These are phyloP conservation scores for Pocillopora damicornis DNA, from an alignment of 64 coral and sea anemone genomes.

Conservation along the genomic window DNA sequence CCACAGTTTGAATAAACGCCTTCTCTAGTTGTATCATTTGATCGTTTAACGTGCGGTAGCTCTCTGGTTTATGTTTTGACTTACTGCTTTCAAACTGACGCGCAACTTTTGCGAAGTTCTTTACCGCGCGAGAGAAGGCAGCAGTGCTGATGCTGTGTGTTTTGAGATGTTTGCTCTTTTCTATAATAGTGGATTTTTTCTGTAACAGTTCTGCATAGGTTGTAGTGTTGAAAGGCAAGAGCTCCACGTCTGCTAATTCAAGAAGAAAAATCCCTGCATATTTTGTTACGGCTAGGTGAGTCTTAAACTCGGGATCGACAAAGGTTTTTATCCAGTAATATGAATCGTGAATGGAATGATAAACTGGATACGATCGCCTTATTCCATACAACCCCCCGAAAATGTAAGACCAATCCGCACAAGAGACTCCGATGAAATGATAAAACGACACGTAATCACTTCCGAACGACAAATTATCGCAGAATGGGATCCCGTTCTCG, in stretches of 20 bases:
- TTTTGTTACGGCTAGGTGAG: conserved; percentile 52
- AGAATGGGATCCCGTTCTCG: neutral
- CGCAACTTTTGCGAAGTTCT: conserved; percentile 27
- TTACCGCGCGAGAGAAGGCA: conserved; percentile 24
- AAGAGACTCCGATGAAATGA: conserved; percentile 56
- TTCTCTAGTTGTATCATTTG: conserved; percentile 63
- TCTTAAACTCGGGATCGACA: conserved; percentile 67
- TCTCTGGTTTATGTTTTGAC: neutral
- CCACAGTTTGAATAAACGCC: conserved; percentile 52
- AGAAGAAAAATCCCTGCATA: conserved; percentile 35
- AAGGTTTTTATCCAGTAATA: conserved; percentile 74
- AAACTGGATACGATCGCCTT: conserved; percentile 75
- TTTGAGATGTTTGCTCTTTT: conserved; percentile 15
- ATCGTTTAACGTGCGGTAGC: conserved; percentile 48
- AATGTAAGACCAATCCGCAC: conserved; percentile 70
- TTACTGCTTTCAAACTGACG: conserved; percentile 30
- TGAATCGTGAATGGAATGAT: conserved; percentile 63
- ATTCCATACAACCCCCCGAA: conserved; percentile 58
- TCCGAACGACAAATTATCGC: conserved; percentile 71
- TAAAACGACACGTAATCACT: conserved; percentile 59
- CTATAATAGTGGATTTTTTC: conserved; percentile 10
- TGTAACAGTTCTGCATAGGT: conserved; percentile 37
- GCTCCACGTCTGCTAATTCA: conserved; percentile 27
- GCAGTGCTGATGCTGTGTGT: conserved; percentile 31
- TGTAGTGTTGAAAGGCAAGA: conserved; percentile 61